Evolutionary conservation across 53 echinoderm and acorn worm species (phyloP), one percentile per base, ranked within the genome.

Genomic region (Holothuria scabra): DNA sequence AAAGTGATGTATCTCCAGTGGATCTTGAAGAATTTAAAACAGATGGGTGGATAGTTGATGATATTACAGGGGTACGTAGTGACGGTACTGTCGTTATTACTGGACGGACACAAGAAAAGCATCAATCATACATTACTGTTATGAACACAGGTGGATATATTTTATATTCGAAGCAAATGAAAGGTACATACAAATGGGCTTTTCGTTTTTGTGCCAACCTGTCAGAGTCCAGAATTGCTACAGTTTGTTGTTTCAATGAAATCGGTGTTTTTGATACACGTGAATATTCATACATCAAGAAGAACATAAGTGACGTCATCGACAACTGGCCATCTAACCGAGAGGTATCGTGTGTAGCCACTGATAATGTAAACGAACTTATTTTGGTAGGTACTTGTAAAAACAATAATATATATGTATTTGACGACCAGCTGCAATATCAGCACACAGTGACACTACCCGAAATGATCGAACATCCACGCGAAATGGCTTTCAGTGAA

Each of bases 261-360:
- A 66, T 67, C 30, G 67, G 67, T 12, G 34, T 67, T 22, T 67
- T 32, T 29, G 67, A 67, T 32, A 35, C 32, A 67, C 32, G 67
- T 67, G 32, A 28, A 31, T 30, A 5, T 67, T 25, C 67, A 28
- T 34, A 31, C 19, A 19, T 25, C 9, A 61, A 61, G 21, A 61
- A 61, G 28, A 61, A 61, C 62, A 67, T 67, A 3, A 1, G 23
- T 67, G 30, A 67, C 33, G 67, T 67, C 12, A 31, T 67, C 8
- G 32, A 4, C 18, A 28, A 11, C 28, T 67, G 67, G 67, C 34
- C 34, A 0, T 67, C 33, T 32, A 33, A 22, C 32, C 1, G 0
- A 11, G 30, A 8, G 30, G 67, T 31, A 20, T 2, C 18, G 9
- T 32, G 67, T 67, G 67, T 67, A 30, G 14, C 67, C 16, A 30